Conservation (phyloP, 2,113 vertebrate genomes). For the Sinosuthora webbiana region DNA sequence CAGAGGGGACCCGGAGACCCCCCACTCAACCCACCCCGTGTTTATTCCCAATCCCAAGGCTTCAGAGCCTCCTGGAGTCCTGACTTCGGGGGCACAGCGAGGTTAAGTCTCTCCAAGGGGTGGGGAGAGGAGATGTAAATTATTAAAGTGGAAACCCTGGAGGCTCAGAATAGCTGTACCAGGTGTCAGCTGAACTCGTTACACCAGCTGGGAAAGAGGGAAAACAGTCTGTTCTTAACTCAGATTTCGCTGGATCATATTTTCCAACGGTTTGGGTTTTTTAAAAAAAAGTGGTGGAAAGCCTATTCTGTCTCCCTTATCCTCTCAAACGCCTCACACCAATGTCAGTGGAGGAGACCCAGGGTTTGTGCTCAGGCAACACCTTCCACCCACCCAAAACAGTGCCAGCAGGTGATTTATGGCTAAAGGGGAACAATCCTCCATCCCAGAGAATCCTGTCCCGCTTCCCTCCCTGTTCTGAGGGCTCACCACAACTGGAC, state of each 20-base stretch:
- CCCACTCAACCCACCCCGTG: rapidly evolving
- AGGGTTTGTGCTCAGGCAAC: not conserved
- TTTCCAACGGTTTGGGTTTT: not conserved
- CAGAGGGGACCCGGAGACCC: rapidly evolving
- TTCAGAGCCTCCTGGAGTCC: not conserved
- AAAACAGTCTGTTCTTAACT: not conserved
- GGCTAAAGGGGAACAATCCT: not conserved
- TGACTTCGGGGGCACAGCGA: not conserved
- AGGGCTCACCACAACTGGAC: not conserved
- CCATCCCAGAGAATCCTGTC: not conserved
- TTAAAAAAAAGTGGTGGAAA: not conserved
- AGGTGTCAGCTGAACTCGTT: not conserved
- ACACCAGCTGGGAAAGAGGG: not conserved
- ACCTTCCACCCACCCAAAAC: rapidly evolving
- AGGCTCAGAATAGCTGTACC: not conserved
- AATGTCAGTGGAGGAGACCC: rapidly evolving
- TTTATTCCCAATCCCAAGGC: not conserved
- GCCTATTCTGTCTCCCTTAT: rapidly evolving
- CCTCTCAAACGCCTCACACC: rapidly evolving
- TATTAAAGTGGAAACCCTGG: constrained; percentile 55
- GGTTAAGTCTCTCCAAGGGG: not conserved
- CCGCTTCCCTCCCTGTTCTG: rapidly evolving
- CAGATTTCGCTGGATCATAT: not conserved
- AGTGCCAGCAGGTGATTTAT: rapidly evolving
- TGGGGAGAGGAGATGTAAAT: not conserved